Percentiles rank a stretch among this genome's conserved stretches.
These are phyloP conservation scores for Steinernema scapterisci DNA, from an alignment of 2,888 invertebrate genomes.

Conservation along the genomic window DNA sequence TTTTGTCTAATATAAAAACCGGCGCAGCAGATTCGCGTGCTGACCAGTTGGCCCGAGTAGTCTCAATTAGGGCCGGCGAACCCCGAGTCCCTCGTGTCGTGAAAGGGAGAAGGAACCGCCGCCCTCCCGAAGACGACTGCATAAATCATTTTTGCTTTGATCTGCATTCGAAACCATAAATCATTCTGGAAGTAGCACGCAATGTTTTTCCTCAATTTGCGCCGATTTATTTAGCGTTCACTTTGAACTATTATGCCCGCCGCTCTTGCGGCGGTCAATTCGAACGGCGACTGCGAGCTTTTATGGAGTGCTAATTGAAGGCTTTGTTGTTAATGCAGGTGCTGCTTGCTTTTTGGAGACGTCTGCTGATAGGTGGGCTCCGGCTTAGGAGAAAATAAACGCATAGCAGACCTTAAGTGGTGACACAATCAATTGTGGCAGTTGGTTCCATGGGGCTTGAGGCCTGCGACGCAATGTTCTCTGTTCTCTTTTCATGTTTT, in stretches of 20 bases:
- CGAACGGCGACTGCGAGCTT: background rate
- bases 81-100: constrained; percentile 6
- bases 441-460: too few relatives aligned
- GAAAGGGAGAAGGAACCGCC: background rate
- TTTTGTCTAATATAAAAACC: constrained; percentile 21
- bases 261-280: background rate
- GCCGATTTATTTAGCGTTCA: constrained; percentile 10
- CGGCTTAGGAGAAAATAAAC: background rate
- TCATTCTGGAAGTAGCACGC: constrained; percentile 26
- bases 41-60: background rate
- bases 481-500: background rate
- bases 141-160: constrained; percentile 31
- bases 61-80: constrained; percentile 20
- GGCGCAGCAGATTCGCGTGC: constrained; percentile 4
- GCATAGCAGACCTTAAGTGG: too few relatives aligned
- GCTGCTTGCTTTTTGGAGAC: too few relatives aligned
- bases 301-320: background rate
- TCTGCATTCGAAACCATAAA: constrained; percentile 26
- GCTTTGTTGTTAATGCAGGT: background rate
- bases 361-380: too few relatives aligned
- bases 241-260: constrained; percentile 22
- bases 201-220: constrained; percentile 30
- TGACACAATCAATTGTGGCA: too few relatives aligned
- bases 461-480: background rate
- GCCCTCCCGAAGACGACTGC: constrained; percentile 8